Evolutionary conservation across 2,888 invertebrate species (phyloP).

Genomic region (Luperina nickerlii): DNA sequence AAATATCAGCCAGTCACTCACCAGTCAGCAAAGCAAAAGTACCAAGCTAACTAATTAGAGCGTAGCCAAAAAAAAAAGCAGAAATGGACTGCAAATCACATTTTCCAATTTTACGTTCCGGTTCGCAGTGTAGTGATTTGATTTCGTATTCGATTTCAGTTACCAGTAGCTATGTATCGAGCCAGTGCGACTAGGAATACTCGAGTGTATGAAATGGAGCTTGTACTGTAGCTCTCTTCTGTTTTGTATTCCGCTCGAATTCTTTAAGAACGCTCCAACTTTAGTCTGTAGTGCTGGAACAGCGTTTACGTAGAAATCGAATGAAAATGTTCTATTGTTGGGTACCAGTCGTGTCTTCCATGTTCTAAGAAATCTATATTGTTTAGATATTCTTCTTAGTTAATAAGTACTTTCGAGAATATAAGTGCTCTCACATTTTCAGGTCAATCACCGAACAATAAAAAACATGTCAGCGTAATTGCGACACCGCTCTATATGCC

Average conservation of each 20-base stretch:
- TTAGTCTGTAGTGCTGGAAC: constrained; percentile 33
- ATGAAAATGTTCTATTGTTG: constrained; percentile 23
- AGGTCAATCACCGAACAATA: too few species aligned
- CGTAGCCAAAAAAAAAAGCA: constrained; percentile 6
- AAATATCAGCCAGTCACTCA: constrained; percentile 2
- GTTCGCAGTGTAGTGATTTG: constrained; percentile 46
- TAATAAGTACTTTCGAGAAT: neutral
- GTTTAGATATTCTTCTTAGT: neutral
- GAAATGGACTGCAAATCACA: constrained; percentile 50
- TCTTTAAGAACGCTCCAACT: constrained; percentile 27
- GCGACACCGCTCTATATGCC: too few species aligned
- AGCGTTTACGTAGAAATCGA: constrained; percentile 37
- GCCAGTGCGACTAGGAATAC: constrained; percentile 36
- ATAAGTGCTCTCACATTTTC: neutral
- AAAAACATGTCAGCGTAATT: too few species aligned
- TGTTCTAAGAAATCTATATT: neutral
- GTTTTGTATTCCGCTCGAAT: constrained; percentile 52
- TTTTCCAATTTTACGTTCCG: constrained; percentile 57
- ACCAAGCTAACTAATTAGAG: constrained; percentile 34
- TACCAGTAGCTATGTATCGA: constrained; percentile 25
- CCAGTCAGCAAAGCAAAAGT: neutral
- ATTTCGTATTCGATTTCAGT: constrained; percentile 51
- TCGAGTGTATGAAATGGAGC: constrained; percentile 46
- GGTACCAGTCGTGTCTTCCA: constrained; percentile 3
- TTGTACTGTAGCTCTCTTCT: constrained; percentile 37